Evolutionary conservation across 2,113 vertebrate species (phyloP), one percentile per base, ranked within the genome.

Genomic region (Saguinus imperator): DNA sequence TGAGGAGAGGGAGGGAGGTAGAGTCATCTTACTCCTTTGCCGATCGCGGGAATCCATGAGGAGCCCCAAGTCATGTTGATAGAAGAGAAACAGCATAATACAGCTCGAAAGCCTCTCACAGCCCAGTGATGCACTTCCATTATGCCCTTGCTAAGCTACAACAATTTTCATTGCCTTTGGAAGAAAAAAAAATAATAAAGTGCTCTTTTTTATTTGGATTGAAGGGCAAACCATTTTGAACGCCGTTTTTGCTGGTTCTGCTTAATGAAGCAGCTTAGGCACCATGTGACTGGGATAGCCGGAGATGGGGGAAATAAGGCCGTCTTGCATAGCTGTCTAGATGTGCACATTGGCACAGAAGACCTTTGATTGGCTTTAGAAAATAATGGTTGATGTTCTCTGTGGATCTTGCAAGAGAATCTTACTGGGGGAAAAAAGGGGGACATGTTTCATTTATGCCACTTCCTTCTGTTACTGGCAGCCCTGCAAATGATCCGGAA

Each of bases 401-500:
- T 92, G 93, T 86, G 89, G 87, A 55, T 97, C 91, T 94, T 95
- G 66, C 61, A 85, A 79, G 81, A 88, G 79, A 94, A 87, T 95
- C 96, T 93, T 97, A 37, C 93, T 90, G 86, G 81, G 76, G 95
- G 40, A 96, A 89, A 75, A 89, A 68, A n/a, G 13, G 90, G 96
- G 85, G 76, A 73, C 58, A 35, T 75, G 66, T 96, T 97, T 98
- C 94, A 83, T 96, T 97, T 95, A 94, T 92, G 89, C 29, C 81
- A 90, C 76, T 96, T 96, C 93, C 93, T 95, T 96, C 91, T 96
- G 92, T 95, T 76, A 52, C 70, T 92, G 91, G 95, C 93, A 97
- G 89, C 87, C 48, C 68, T 61, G 87, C 94, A 85, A 95, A 94
- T 80, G 97, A 92, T 94, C 81, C 94, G 89, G 88, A 97, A 96